Evolutionary conservation across 1,140 invertebrate species (phyloP).

Genomic region (Meloidogyne exigua): DNA sequence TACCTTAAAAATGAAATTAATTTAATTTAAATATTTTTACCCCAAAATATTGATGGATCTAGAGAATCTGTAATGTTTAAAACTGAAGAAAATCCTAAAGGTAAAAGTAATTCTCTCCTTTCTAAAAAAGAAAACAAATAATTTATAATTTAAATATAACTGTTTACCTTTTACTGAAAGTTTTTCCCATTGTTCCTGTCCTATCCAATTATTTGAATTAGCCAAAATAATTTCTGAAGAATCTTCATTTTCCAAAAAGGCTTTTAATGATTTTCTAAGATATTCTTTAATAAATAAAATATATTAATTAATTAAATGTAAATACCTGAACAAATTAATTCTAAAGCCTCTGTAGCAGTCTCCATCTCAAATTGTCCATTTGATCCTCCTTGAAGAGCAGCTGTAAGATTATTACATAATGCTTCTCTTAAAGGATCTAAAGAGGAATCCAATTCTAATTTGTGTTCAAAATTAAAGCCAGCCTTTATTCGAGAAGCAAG

Average conservation of each 20-base stretch:
- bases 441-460: background rate
- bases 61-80: constrained; percentile 11
- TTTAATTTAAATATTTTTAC: background rate
- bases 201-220: constrained; percentile 14
- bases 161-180: constrained; percentile 6
- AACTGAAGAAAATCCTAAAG: constrained; percentile 15
- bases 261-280: constrained; percentile 9
- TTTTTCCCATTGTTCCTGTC: background rate
- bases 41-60: constrained; percentile 19
- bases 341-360: constrained; percentile 11
- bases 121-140: background rate
- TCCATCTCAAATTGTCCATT: constrained; percentile 3
- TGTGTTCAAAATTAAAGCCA: constrained; percentile 16
- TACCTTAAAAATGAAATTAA: background rate
- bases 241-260: background rate
- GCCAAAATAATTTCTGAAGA: background rate
- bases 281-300: constrained; percentile 2
- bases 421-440: constrained; percentile 9
- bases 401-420: constrained; percentile 5
- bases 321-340: constrained; percentile 5
- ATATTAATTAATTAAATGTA: background rate
- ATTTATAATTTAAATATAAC: background rate
- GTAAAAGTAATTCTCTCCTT: constrained; percentile 16
- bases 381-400: constrained; percentile 10
- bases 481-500: constrained; percentile 27